Evolutionary conservation across 2,113 vertebrate genomes (phyloP), one percentile per base, ranked within the genome.

Genomic region (Psammodynastes pulverulentus): DNA sequence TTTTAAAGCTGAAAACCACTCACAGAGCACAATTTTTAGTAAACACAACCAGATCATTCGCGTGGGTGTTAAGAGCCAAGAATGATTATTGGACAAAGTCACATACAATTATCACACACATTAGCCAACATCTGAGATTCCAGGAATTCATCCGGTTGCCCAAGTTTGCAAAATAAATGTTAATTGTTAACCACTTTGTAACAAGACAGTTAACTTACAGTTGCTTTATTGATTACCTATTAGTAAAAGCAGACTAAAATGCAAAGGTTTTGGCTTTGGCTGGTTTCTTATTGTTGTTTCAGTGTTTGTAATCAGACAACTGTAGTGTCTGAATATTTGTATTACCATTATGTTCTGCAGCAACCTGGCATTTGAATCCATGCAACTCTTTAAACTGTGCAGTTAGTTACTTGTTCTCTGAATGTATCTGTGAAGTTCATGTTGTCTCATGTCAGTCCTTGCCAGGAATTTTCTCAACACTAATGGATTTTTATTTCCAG

Each of bases 401-500:
- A 97, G 97, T 97, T 94, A 93, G 95, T 97, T 96, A 95, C 94
- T 93, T 95, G 95, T 96, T 97, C 96, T 97, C 97, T 95, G 97
- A 95, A 97, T 97, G 97, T 97, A 96, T 96, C 96, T n/a, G 96
- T 98, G 97, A 97, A 97, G 96, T 96, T 96, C 97, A 96, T 96
- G 97, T 97, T 97, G 96, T 98, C 54, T 91, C 96, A 97, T 96
- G 97, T 97, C 97, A 95, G 95, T 96, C 97, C 96, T 97, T 97
- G 96, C 97, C 95, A 96, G 94, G 95, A 98, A 96, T 98, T 97
- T 98, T 97, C 97, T 97, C 98, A 97, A 97, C 96, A 91, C 97
- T 96, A 97, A 97, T 97, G 98, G 96, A 98, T 94, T 96, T 97
- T 95, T 97, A 96, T 97, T 97, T 97, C 96, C 98, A 97, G 97